Evolutionary conservation across 2,113 vertebrate species (phyloP).

Genomic region (Cavia aperea): DNA sequence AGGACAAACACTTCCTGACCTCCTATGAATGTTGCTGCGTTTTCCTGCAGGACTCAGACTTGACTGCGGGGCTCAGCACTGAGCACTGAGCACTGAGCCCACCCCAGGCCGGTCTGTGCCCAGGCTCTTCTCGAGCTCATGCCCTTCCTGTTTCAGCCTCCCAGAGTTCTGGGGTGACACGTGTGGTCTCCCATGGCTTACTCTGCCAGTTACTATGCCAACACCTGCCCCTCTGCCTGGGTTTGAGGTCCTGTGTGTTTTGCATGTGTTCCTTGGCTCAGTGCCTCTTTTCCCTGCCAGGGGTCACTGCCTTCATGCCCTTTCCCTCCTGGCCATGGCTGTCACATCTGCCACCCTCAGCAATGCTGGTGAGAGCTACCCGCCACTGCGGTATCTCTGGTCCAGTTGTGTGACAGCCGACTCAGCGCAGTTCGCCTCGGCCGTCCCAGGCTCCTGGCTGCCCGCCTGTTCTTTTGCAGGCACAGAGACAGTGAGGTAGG

Average conservation of each 20-base stretch:
- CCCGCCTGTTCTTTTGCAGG: too few relatives aligned
- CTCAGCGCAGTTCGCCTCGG: neutral
- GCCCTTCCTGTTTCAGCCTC: too few relatives aligned
- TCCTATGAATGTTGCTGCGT: neutral
- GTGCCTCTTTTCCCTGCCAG: neutral
- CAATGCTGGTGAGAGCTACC: neutral
- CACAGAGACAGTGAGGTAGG: fast-evolving
- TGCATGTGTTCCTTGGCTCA: neutral
- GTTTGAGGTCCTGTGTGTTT: too few relatives aligned
- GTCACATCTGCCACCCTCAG: neutral
- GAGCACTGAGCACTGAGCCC: neutral
- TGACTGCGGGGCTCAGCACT: neutral
- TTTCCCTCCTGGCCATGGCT: fast-evolving
- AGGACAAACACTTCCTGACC: neutral
- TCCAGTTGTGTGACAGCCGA: neutral
- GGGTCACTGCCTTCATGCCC: fast-evolving
- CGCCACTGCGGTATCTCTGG: neutral
- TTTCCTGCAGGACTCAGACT: neutral
- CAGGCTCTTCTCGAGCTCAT: too few relatives aligned
- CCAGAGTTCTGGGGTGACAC: neutral
- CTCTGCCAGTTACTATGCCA: neutral
- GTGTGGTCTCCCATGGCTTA: too few relatives aligned
- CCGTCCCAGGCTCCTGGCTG: neutral
- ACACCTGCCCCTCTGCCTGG: too few relatives aligned
- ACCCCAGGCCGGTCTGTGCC: neutral